Evolutionary conservation across 1,140 invertebrate genomes (phyloP).

Genomic region (Drosophila pseudoananassae): DNA sequence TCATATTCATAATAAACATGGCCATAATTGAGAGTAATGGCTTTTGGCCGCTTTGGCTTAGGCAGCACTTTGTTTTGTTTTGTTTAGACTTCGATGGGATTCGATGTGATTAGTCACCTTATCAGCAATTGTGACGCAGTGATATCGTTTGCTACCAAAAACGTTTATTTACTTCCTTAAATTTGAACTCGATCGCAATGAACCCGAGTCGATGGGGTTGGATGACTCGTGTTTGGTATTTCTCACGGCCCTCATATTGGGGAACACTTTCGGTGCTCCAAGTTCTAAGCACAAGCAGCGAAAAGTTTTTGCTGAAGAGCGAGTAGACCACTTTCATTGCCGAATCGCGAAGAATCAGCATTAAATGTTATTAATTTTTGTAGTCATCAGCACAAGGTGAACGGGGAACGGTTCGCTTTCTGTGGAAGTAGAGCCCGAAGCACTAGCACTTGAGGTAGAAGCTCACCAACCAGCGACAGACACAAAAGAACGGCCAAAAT

Average conservation of each 20-base stretch:
- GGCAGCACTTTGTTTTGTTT: constrained; percentile 17
- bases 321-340: constrained; percentile 62
- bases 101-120: constrained; percentile 31
- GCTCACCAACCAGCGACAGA: constrained; percentile 16
- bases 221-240: constrained; percentile 26
- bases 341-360: constrained; percentile 62
- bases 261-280: constrained; percentile 43
- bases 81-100: constrained; percentile 12
- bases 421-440: constrained; percentile 55
- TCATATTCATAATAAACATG: constrained; percentile 13
- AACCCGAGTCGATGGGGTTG: constrained; percentile 47
- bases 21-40: constrained; percentile 17
- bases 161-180: constrained; percentile 62
- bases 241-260: constrained; percentile 63
- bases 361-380: constrained; percentile 38
- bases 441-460: constrained; percentile 8
- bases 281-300: constrained; percentile 27
- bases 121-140: constrained; percentile 32
- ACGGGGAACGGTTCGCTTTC: constrained; percentile 54
- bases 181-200: constrained; percentile 65
- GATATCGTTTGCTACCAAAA: constrained; percentile 45
- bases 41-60: constrained; percentile 39
- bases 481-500: constrained; percentile 40
- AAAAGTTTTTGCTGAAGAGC: constrained; percentile 66
- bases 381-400: constrained; percentile 56